Evolutionary conservation across 1,140 invertebrate species (phyloP), one percentile per base, ranked within the genome.

Genomic region (Teleogryllus occipitalis): DNA sequence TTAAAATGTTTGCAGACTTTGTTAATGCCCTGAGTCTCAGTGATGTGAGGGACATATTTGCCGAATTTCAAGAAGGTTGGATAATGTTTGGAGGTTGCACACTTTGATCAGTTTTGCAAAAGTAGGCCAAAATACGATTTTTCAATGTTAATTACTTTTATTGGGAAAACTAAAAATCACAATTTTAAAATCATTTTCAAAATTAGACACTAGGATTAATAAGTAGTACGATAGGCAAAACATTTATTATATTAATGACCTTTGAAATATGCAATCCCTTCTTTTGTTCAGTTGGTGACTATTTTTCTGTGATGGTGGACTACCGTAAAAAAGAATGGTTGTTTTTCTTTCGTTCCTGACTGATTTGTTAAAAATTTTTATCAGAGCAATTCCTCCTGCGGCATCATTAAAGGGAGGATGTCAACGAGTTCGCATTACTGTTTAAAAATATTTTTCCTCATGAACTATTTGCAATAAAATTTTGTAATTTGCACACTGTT

Each of bases 221-320:
- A 65, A 7, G 54, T 65, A 65, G 2, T 7, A 65, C 7, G 54
- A 65, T 65, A 65, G 7, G 54, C 18, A 3, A 65, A 65, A 65
- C 54, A 5, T 39, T 1, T 5, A 39, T 39, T 39, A 5, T 39
- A 39, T 75, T 75, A 75, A 75, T 78, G 18, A 49, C 8, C 47
- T 78, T 78, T 78, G 77, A 49, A 78, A 0, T 54, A 49, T 78
- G 54, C 12, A 49, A 49, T 78, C 5, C 77, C 77, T 78, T 48
- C 77, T 54, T 78, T 78, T 65, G 49, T 78, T 78, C 77, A 8
- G 8, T 65, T 65, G 54, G 54, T 65, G 18, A 65, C 18, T 1
- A 65, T 7, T 65, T 65, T 65, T 48, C 77, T 3, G 8, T 78
- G 77, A 65, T 78, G 47, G 1, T 78, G 8, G 18, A 49, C 22